Evolutionary conservation across 2,113 vertebrate genomes (phyloP).

Genomic region (Phyllopteryx taeniolatus): DNA sequence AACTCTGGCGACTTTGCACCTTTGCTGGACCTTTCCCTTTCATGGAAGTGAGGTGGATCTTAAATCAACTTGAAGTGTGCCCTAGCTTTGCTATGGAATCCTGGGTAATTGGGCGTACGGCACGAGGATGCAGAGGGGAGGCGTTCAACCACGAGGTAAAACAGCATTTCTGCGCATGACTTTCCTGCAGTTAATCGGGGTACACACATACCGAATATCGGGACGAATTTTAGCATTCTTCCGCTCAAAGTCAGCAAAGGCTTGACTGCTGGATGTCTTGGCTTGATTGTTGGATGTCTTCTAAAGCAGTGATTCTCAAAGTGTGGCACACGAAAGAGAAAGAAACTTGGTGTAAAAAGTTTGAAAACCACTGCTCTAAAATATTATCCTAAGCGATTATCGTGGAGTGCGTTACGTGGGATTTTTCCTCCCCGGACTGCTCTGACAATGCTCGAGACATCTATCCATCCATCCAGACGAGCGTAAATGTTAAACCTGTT

Average conservation of each 20-base stretch:
- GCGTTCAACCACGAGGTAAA: conserved; percentile 63
- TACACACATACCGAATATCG: neutral
- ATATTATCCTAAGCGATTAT: too few species aligned
- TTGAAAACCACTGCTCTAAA: too few species aligned
- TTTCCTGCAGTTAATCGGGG: neutral
- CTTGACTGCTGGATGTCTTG: neutral
- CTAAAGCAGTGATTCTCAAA: too few species aligned
- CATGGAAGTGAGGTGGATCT: conserved; percentile 29
- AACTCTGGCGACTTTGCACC: conserved; percentile 29
- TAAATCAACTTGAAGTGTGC: conserved; percentile 20
- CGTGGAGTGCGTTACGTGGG: too few species aligned
- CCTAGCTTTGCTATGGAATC: conserved; percentile 54
- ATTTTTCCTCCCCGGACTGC: too few species aligned
- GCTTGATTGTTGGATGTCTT: too few species aligned
- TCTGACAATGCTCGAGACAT: too few species aligned
- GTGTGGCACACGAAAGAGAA: too few species aligned
- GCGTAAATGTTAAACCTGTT: too few species aligned
- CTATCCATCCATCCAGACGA: too few species aligned
- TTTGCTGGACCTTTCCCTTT: conserved; percentile 25
- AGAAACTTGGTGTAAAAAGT: too few species aligned
- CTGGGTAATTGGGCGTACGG: conserved; percentile 25
- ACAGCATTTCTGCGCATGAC: neutral
- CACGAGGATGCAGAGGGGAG: conserved; percentile 50
- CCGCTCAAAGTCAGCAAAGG: neutral
- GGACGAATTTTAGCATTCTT: neutral